These are phyloP conservation scores for Agrochola circellaris DNA, from an alignment of 2,888 invertebrate species.

Conservation along the genomic window DNA sequence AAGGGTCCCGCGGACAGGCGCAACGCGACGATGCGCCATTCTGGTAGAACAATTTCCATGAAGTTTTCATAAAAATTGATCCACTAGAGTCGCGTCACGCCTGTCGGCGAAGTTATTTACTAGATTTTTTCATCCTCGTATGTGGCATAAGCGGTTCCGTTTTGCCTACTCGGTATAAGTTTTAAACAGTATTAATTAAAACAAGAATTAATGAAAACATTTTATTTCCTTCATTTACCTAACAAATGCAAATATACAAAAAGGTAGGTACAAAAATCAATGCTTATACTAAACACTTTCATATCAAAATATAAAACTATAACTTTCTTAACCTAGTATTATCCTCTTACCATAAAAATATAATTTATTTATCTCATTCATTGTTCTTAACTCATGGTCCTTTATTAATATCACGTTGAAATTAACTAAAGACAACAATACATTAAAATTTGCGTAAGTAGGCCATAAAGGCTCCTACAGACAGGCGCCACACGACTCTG, in stretches of 20 bases:
- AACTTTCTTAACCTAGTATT: conserved; percentile 24
- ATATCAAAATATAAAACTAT: conserved; percentile 41
- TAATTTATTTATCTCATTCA: conserved; percentile 3
- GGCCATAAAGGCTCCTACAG: neutral
- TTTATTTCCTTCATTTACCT: conserved; percentile 30
- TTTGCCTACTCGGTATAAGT: neutral
- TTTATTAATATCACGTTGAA: conserved; percentile 35
- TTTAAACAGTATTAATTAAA: neutral
- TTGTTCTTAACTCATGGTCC: conserved; percentile 24
- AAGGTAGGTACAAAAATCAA: conserved; percentile 21
- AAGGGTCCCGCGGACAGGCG: too few relatives aligned
- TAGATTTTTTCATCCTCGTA: neutral
- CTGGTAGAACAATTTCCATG: too few relatives aligned
- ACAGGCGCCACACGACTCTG: too few relatives aligned
- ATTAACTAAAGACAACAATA: conserved; percentile 13
- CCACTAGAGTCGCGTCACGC: too few relatives aligned
- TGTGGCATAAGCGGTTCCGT: neutral
- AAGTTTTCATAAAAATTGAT: too few relatives aligned
- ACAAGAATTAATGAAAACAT: conserved; percentile 7
- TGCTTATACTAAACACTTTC: conserved; percentile 12
- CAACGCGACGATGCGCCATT: too few relatives aligned
- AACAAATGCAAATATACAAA: conserved; percentile 36
- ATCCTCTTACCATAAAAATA: conserved; percentile 34
- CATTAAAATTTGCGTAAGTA: neutral
- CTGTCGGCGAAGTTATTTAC: neutral